Base-by-base conservation (phyloP, 2,113 vertebrate genomes). In the Amia ocellicauda region DNA sequence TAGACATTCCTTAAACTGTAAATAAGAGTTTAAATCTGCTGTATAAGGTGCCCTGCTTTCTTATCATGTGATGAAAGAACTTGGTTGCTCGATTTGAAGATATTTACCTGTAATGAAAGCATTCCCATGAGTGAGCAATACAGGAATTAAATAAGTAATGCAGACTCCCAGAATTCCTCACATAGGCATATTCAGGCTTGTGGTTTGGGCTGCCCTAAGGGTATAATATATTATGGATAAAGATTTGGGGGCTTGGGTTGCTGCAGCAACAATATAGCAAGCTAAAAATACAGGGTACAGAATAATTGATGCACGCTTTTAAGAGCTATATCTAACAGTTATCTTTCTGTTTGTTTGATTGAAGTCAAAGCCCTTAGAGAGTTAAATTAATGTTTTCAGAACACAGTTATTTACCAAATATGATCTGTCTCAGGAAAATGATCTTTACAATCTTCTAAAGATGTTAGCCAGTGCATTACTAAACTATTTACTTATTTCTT, bases 401-500 rank as follows among this genome's bases (percentile, higher is more conserved):
- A 7, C 31, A 7, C 5, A 5, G 2, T 36, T 36, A 11, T 36
- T 5, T 36, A 36, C 2, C 31, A 36, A 36, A 14, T n/a, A 47
- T 17, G 10, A 47, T 69, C 67, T 83, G 71, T 84, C 71, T 69
- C 70, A 74, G 79, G 75, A 81, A 65, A 86, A 82, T 82, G 78
- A 80, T 81, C 80, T 82, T 84, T 82, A 54, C 55, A 43, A 41
- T 24, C 56, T 83, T 69, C 63, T 74, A 55, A 78, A 70, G 69
- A 72, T 77, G 81, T 75, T 82, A 66, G 77, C 51, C 72, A 66
- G 67, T 79, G 57, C 80, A 59, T 76, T 63, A 78, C 73, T 74
- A 76, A 83, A 80, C 72, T 79, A 70, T 83, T 84, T 70, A 80
- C 84, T 88, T 80, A 78, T 90, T 75, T 90, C 85, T 89, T 75